Percentiles rank a stretch among this genome's conserved stretches.
Conservation (phyloP, 2,113 vertebrate genomes). For the Sphyrna mokarran region DNA sequence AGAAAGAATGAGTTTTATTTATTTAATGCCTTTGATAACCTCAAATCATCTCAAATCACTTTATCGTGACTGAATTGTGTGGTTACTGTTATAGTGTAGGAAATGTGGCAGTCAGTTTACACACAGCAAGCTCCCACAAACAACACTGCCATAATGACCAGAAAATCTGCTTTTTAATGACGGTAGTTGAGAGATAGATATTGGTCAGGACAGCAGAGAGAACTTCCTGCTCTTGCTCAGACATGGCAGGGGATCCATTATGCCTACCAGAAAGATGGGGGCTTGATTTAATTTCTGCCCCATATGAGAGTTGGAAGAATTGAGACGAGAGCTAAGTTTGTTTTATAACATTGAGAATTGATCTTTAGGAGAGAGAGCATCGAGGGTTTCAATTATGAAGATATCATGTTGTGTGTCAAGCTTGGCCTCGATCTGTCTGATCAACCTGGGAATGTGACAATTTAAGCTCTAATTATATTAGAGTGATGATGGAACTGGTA, state of each 20-base stretch:
- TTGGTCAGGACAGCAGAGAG: background rate
- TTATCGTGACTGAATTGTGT: background rate
- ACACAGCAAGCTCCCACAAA: background rate
- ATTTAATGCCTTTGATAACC: background rate
- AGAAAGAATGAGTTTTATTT: background rate
- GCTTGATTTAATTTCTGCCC: background rate
- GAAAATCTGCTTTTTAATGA: background rate
- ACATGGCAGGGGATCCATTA: background rate
- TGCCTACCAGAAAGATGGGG: background rate
- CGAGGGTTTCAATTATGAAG: background rate
- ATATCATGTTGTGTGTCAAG: background rate
- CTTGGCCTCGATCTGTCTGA: background rate
- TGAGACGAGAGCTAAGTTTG: background rate
- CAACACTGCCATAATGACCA: background rate
- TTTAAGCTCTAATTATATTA: slow-evolving; percentile 14
- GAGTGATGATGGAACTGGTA: background rate
- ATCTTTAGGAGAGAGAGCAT: background rate
- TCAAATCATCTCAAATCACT: background rate
- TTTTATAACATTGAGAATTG: background rate
- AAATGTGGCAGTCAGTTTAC: background rate
- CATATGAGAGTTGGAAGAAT: background rate
- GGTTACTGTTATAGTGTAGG: background rate
- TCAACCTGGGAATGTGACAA: background rate
- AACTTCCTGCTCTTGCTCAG: background rate
- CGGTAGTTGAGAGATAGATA: background rate